These are phyloP conservation scores for Labeo rohita DNA, from an alignment of 2,113 vertebrate species.

Conservation along the genomic window DNA sequence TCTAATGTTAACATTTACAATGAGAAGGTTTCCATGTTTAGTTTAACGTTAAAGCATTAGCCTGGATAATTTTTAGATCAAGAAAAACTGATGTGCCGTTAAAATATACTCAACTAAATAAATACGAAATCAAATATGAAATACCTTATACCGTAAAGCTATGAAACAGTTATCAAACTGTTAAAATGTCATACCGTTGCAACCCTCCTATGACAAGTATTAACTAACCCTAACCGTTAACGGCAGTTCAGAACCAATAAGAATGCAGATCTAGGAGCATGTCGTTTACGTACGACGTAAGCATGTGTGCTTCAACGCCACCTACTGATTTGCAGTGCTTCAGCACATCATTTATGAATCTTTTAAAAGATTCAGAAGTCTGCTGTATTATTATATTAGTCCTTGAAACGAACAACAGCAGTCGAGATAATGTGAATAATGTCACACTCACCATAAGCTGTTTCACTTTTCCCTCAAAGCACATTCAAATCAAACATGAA, in stretches of 20 bases:
- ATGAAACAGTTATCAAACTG: neutral
- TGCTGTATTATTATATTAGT: neutral
- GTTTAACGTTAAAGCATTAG: neutral
- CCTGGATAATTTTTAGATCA: neutral
- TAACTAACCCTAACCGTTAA: neutral
- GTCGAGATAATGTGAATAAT: neutral
- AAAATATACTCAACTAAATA: neutral
- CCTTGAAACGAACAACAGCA: neutral
- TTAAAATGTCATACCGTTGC: neutral
- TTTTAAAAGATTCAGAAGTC: neutral
- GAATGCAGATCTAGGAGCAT: neutral
- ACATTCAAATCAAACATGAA: neutral
- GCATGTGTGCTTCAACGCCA: neutral
- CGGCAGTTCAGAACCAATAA: neutral
- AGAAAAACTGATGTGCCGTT: neutral
- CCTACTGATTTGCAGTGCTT: neutral
- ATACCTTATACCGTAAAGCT: neutral
- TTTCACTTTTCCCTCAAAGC: neutral
- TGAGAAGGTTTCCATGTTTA: neutral
- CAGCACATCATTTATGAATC: neutral
- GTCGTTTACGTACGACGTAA: neutral
- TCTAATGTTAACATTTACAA: neutral
- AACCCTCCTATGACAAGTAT: neutral
- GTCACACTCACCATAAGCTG: constrained; percentile 15
- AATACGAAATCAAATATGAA: neutral